Evolutionary conservation across 2,113 vertebrate species (phyloP), one percentile per base, ranked within the genome.

Genomic region (Dryoscopus gambensis): DNA sequence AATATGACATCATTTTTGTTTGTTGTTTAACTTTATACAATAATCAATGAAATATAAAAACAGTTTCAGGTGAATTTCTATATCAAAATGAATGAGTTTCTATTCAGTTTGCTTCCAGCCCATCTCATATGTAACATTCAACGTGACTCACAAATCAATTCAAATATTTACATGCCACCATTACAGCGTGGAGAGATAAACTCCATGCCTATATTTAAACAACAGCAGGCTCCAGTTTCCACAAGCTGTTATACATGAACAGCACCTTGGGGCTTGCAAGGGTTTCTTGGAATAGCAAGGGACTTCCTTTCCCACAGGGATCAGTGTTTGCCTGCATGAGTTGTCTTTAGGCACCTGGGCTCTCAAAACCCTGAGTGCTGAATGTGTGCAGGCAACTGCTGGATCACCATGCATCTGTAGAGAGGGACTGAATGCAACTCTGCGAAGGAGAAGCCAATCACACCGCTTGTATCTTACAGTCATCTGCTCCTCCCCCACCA

Each of bases 151-250:
- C 50, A 60, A 59, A 95, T 91, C 83, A 75, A 91, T 86, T 93
- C 87, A 95, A 97, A 96, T 95, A 96, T 96, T 97, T 96, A 86
- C 91, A 93, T 95, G 96, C 91, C 79, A 85, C 83, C 95, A 91
- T 88, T 89, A 89, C 70, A 84, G 89, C 68, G 53, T 49, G 37
- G 59, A 95, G 84, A 96, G 87, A 82, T 52, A 74, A 95, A 86
- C 78, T 68, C 77, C 4, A 4, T 40, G 79, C 67, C 64, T 62
- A 10, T 13, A 79, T 77, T 85, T 88, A 83, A 95, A 77, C 68
- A 84, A 64, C 37, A 90, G 70, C 52, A 67, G 50, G 64, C 47
- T 95, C 73, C 67, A 60, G 21, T 57, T 87, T 78, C 89, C 37
- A 57, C 44, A 37, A 49, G 89, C 15, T 75, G 56, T 68, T 73